Evolutionary conservation across 2,888 invertebrate species (phyloP).

Genomic region (Noctua pronuba): DNA sequence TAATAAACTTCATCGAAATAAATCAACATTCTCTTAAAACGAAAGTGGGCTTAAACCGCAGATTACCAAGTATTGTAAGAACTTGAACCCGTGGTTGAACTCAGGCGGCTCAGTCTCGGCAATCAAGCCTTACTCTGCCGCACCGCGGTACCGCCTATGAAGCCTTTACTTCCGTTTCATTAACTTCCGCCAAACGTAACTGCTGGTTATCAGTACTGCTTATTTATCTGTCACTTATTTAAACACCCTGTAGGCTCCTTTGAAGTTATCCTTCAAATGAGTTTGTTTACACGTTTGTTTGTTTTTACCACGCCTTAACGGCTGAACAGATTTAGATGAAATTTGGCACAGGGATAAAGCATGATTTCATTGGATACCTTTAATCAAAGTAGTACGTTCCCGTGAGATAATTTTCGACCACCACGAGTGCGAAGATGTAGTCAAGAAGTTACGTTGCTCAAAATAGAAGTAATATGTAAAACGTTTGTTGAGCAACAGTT

Average conservation of each 20-base stretch:
- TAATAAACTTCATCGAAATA: neutral
- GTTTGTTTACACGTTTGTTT: neutral
- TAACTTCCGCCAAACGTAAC: slow-evolving; percentile 41
- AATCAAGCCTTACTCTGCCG: slow-evolving; percentile 13
- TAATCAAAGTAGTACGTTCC: neutral
- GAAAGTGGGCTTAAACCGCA: slow-evolving; percentile 12
- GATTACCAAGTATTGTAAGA: neutral
- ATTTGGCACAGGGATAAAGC: neutral
- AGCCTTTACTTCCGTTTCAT: slow-evolving; percentile 26
- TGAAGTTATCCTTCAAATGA: neutral
- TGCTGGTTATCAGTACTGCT: neutral
- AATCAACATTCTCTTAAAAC: slow-evolving; percentile 13
- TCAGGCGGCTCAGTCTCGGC: slow-evolving; percentile 11
- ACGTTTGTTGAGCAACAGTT: neutral
- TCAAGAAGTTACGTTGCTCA: neutral
- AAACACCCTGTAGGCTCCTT: neutral
- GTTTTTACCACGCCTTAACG: neutral
- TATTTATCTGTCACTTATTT: slow-evolving; percentile 3
- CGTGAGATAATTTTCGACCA: neutral
- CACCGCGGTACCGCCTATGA: slow-evolving; percentile 14
- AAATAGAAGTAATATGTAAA: neutral
- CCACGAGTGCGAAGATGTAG: neutral
- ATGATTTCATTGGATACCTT: neutral
- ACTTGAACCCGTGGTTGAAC: slow-evolving; percentile 54
- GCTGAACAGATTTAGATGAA: neutral